Evolutionary conservation across 2,797 vertebrate species (phyloP).

Genomic region (Gallinago solitaria): DNA sequence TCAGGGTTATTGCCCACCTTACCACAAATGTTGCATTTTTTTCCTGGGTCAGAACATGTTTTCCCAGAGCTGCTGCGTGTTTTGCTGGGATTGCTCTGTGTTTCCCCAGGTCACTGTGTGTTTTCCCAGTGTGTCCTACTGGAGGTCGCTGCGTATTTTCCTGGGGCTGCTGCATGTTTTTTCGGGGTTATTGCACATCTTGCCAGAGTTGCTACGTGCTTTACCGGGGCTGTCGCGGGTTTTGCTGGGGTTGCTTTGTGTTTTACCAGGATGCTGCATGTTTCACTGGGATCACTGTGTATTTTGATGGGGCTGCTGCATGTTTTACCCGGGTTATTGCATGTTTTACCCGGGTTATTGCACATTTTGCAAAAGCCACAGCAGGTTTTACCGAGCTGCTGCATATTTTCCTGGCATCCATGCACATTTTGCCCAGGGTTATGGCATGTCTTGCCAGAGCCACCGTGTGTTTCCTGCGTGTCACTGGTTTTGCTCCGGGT

Average conservation of each 20-base stretch:
- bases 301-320: too few relatives aligned
- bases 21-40: too few relatives aligned
- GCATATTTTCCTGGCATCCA: background rate
- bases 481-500: fast-evolving
- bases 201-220: background rate
- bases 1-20: background rate
- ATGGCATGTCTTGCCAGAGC: background rate
- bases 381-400: background rate
- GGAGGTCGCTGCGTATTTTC: too few relatives aligned
- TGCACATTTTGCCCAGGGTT: background rate
- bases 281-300: too few relatives aligned
- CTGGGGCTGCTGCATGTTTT: background rate
- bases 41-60: fast-evolving
- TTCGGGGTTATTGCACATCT: too few relatives aligned
- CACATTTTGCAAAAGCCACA: background rate
- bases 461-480: fast-evolving
- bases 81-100: background rate
- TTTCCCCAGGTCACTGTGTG: background rate
- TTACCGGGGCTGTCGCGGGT: background rate
- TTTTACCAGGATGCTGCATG: background rate
- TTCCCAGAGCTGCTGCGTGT: too few relatives aligned
- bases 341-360: too few relatives aligned
- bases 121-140: background rate
- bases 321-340: background rate
- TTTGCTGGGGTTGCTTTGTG: background rate